Evolutionary conservation across 2,888 invertebrate species (phyloP).

Genomic region (Cephus spinipes): DNA sequence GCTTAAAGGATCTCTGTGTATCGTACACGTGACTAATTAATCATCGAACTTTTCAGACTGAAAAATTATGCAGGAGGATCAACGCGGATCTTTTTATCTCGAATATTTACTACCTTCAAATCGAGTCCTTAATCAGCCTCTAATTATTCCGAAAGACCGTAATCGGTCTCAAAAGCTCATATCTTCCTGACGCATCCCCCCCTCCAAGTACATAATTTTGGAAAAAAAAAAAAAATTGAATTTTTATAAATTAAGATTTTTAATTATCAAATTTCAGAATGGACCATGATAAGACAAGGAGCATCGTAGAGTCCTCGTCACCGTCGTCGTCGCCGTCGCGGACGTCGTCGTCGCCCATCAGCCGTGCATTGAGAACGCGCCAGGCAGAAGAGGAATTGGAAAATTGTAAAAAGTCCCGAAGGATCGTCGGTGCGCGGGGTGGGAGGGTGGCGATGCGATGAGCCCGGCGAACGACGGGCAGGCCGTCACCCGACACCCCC

Average conservation of each 20-base stretch:
- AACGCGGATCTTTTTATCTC: neutral
- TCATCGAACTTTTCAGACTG: neutral
- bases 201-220: neutral
- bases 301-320: constrained; percentile 29
- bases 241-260: neutral
- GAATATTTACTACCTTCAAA: neutral
- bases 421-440: constrained; percentile 47
- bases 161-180: neutral
- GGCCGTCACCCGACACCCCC: constrained; percentile 59
- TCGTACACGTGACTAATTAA: neutral
- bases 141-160: neutral
- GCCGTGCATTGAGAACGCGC: constrained; percentile 6
- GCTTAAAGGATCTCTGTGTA: neutral
- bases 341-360: constrained; percentile 21
- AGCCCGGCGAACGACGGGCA: constrained; percentile 58
- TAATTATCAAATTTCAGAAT: constrained; percentile 41
- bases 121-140: neutral
- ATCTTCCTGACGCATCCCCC: too few relatives aligned
- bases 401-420: neutral
- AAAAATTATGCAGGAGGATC: neutral
- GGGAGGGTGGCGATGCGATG: constrained; percentile 63
- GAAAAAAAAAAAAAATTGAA: neutral
- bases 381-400: neutral
- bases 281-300: constrained; percentile 48
- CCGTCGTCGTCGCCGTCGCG: constrained; percentile 11